Evolutionary conservation across 1,140 invertebrate species (phyloP).

Genomic region (Epicauta chinensis): DNA sequence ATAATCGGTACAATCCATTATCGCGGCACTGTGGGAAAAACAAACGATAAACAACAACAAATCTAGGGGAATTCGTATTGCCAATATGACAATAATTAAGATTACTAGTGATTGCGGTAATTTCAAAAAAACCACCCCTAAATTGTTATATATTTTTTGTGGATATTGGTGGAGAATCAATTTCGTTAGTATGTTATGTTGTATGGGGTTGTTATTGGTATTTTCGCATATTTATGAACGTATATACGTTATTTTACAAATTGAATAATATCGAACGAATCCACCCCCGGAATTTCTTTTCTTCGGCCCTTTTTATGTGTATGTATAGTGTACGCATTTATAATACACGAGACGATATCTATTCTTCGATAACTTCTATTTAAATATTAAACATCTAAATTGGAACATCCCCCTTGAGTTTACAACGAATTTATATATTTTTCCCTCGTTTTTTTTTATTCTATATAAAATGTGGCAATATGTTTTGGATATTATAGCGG

Average conservation of each 20-base stretch:
- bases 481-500: too few species aligned
- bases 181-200: not conserved
- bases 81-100: not conserved
- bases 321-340: slow-evolving; percentile 18
- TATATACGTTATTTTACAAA: slow-evolving; percentile 19
- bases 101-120: too few species aligned
- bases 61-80: slow-evolving; percentile 1
- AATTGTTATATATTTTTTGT: too few species aligned
- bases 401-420: too few species aligned
- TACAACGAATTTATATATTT: too few species aligned
- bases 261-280: slow-evolving; percentile 21
- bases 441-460: too few species aligned
- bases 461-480: too few species aligned
- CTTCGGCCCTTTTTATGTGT: too few species aligned
- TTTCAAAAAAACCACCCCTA: too few species aligned
- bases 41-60: not conserved
- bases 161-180: too few species aligned
- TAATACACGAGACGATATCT: slow-evolving; percentile 31
- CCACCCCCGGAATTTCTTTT: too few species aligned
- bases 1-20: slow-evolving; percentile 37
- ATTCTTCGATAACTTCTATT: slow-evolving; percentile 26
- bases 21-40: not conserved
- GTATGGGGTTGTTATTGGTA: slow-evolving; percentile 20
- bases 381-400: too few species aligned
- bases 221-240: slow-evolving; percentile 23